phyloP scores from a whole-genome alignment of 2,797 vertebrate genomes.

The Malacoctenus gilli region DNA sequence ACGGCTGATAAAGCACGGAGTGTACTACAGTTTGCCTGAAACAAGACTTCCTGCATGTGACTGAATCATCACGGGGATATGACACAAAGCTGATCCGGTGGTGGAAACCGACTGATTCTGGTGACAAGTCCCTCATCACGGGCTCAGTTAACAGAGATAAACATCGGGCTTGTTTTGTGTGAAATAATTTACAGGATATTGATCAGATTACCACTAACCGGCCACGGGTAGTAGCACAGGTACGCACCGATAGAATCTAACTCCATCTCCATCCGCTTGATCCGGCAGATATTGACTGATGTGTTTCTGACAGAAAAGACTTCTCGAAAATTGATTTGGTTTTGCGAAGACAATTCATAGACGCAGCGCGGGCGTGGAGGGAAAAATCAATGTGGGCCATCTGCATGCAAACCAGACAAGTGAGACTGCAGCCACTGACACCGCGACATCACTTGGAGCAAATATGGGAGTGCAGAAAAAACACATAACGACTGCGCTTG shows the following conservation, averaged over 20 bases:
- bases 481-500: slow-evolving; percentile 28
- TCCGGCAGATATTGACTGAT: slow-evolving; percentile 45
- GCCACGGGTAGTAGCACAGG: neutral
- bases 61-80: slow-evolving; percentile 31
- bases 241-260: slow-evolving; percentile 37
- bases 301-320: slow-evolving; percentile 41
- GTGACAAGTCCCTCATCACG: neutral
- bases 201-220: slow-evolving; percentile 27
- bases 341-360: slow-evolving; percentile 69
- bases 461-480: slow-evolving; percentile 20
- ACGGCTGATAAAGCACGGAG: slow-evolving; percentile 38
- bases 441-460: slow-evolving; percentile 20
- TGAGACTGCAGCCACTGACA: slow-evolving; percentile 20
- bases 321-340: slow-evolving; percentile 63
- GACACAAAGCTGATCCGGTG: neutral
- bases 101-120: neutral
- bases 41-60: slow-evolving; percentile 34
- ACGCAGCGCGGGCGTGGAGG: slow-evolving; percentile 44
- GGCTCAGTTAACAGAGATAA: neutral
- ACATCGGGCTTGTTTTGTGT: neutral
- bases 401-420: slow-evolving; percentile 36
- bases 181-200: slow-evolving; percentile 10
- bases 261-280: slow-evolving; percentile 30
- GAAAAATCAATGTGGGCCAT: slow-evolving; percentile 62
- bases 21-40: slow-evolving; percentile 46